phyloP scores from a whole-genome alignment of 1,140 invertebrate genomes.

The Xylocopa sonorina region DNA sequence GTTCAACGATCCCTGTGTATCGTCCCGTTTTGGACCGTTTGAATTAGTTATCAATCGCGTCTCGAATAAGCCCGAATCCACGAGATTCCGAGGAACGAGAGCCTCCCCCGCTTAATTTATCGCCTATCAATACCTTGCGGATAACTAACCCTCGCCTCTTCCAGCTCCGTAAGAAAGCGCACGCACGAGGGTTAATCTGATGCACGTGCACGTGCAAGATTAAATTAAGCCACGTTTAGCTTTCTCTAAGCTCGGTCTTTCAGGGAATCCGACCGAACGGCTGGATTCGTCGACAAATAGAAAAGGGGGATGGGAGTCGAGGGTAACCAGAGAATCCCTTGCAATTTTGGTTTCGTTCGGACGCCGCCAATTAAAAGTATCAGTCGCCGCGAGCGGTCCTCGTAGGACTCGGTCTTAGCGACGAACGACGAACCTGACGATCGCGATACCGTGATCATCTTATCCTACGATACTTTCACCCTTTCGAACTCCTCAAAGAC shows the following conservation, averaged over 20 bases:
- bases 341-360: neutral
- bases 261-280: neutral
- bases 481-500: neutral
- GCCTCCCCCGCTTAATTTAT: neutral
- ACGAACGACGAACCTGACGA: neutral
- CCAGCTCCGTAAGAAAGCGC: neutral
- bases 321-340: neutral
- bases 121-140: neutral
- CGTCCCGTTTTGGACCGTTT: too few species aligned
- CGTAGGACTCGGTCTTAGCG: neutral
- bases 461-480: too few species aligned
- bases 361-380: conserved; percentile 1
- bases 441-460: too few species aligned
- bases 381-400: neutral
- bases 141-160: too few species aligned
- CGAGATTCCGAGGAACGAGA: too few species aligned
- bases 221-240: conserved; percentile 32
- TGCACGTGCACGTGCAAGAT: conserved; percentile 18
- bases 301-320: neutral
- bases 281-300: neutral
- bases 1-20: too few species aligned
- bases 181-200: neutral
- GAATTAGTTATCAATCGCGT: too few species aligned
- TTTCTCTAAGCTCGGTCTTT: conserved; percentile 24
- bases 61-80: too few species aligned